Evolutionary conservation across 2,888 invertebrate species (phyloP).

Genomic region (Nemurella pictetii): DNA sequence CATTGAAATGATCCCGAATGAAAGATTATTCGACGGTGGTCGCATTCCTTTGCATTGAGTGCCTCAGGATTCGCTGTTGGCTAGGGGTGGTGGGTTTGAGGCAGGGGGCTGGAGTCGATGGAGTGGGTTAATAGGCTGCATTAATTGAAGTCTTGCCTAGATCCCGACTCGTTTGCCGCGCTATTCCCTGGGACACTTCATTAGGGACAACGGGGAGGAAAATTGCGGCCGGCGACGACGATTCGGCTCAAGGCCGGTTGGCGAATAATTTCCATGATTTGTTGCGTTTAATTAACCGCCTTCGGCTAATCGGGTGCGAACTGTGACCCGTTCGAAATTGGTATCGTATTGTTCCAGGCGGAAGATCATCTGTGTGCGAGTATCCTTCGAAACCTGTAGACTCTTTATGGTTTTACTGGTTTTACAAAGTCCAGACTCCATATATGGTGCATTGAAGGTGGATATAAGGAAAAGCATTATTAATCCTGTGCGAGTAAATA

Average conservation of each 20-base stretch:
- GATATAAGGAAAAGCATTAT: no score
- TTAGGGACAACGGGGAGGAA: not conserved
- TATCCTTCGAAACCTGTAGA: no score
- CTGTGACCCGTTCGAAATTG: no score
- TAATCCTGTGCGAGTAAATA: no score
- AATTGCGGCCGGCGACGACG: not conserved
- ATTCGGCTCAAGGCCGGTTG: not conserved
- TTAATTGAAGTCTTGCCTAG: slow-evolving; percentile 13
- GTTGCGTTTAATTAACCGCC: not conserved
- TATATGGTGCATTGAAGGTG: no score
- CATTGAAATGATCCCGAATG: slow-evolving; percentile 25
- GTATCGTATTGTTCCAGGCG: no score
- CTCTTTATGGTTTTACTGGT: no score
- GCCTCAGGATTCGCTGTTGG: not conserved
- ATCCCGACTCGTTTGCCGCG: not conserved
- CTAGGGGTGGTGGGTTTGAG: not conserved
- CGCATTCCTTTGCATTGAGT: slow-evolving; percentile 12
- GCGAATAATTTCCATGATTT: not conserved
- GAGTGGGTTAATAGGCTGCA: slow-evolving; percentile 15
- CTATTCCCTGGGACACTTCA: not conserved
- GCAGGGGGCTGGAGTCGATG: not conserved
- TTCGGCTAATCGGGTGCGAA: not conserved
- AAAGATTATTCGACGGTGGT: slow-evolving; percentile 13
- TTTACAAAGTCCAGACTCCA: no score
- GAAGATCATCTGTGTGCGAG: no score